phyloP scores from a whole-genome alignment of 2,888 invertebrate genomes.

The Elmis aenea region DNA sequence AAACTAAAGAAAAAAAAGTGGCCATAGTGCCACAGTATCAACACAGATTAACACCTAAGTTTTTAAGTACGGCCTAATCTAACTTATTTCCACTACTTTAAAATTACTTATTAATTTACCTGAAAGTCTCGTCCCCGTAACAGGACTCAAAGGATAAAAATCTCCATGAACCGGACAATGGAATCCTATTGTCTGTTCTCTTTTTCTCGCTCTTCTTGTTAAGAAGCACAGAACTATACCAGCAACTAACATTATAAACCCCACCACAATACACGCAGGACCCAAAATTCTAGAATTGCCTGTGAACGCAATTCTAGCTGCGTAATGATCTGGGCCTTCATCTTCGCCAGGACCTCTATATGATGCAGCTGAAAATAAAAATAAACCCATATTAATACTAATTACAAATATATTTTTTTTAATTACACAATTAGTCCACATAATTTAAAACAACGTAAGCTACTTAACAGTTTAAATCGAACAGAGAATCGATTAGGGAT shows the following conservation, averaged over 20 bases:
- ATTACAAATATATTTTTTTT: too few relatives aligned
- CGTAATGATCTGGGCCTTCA: conserved; percentile 67
- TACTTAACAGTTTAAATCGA: too few relatives aligned
- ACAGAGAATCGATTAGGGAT: too few relatives aligned
- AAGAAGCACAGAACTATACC: conserved; percentile 63
- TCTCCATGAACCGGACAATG: conserved; percentile 75
- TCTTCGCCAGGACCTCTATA: conserved; percentile 69
- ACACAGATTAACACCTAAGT: too few relatives aligned
- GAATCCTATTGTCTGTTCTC: conserved; percentile 66
- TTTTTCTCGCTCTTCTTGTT: conserved; percentile 60
- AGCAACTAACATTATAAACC: conserved; percentile 64
- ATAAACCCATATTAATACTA: too few relatives aligned
- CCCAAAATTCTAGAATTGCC: conserved; percentile 69
- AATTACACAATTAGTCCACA: too few relatives aligned
- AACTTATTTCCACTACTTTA: too few relatives aligned
- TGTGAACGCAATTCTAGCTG: conserved; percentile 66
- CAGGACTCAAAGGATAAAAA: conserved; percentile 69
- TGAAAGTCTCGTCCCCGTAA: conserved; percentile 47
- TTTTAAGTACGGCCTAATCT: too few relatives aligned
- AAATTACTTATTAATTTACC: too few relatives aligned
- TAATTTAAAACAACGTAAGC: too few relatives aligned
- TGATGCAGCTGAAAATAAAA: conserved; percentile 56
- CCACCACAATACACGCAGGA: conserved; percentile 69
- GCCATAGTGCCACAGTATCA: too few relatives aligned
- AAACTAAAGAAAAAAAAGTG: too few relatives aligned